Evolutionary conservation across 2,113 vertebrate species (phyloP), one percentile per base, ranked within the genome.

Genomic region (Malaclemys terrapin): DNA sequence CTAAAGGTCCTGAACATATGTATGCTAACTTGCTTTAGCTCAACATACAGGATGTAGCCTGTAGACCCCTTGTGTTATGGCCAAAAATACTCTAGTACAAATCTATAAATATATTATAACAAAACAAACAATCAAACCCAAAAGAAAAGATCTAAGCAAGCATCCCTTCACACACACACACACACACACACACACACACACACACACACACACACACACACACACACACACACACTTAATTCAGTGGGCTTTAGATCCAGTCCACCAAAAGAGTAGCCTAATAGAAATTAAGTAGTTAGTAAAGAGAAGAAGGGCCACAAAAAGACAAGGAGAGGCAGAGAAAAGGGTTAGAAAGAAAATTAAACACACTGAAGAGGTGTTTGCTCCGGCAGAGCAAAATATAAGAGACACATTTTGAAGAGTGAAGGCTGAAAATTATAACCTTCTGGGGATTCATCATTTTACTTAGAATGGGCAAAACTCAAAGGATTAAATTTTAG

Each of bases 271-370:
- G 72, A 79, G 5, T 45, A 27, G 29, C 47, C 3, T 75, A 65
- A 62, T 9, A 5, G 52, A 81, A 88, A 87, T 4, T 0, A 2
- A 69, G 1, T 38, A 1, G 5, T 2, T 29, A 8, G 78, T 56
- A 6, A 62, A 56, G 14, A 91, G 1, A 50, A 45, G 56, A 4
- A 69, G 1, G 2, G 22, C 50, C 78, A 35, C 19, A 75, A 45
- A 83, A 87, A 2, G 29, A 29, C 27, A 35, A 31, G 59, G 7
- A 59, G 5, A 91, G 85, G 56, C 3, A 5, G 5, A 19, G 38
- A 62, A 0, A 53, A 24, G 22, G 10, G 5, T 12, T 75, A 45
- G n/a, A 75, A 75, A 45, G 10, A 75, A 42, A 75, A 25, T 45
- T 75, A 75, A 75, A 69, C 4, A 53, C 10, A 65, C 2, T 47